Evolutionary conservation across 2,113 vertebrate species (phyloP).

Genomic region (Axis porcinus): DNA sequence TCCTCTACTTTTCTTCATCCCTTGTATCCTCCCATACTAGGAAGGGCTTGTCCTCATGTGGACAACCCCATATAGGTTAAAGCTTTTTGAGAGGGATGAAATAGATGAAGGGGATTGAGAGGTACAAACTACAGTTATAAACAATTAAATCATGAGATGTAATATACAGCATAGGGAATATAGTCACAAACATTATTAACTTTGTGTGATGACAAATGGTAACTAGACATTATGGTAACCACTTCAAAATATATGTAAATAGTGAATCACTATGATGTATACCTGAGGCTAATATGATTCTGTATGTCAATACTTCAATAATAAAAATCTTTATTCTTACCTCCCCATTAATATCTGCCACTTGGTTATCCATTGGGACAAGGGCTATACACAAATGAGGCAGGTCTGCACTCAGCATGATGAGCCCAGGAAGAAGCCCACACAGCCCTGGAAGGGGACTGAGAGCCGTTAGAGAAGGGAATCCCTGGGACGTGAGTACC

Average conservation of each 20-base stretch:
- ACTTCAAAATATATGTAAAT: background rate
- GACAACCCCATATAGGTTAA: background rate
- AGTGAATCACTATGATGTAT: background rate
- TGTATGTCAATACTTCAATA: background rate
- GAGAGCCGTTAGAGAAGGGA: background rate
- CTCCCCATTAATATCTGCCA: background rate
- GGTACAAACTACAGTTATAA: background rate
- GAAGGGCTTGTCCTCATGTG: background rate
- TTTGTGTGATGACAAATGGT: background rate
- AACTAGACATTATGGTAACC: background rate
- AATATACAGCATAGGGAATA: background rate
- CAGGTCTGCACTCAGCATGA: background rate
- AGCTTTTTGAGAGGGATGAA: background rate
- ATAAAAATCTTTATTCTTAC: background rate
- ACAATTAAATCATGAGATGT: background rate
- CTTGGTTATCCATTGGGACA: background rate
- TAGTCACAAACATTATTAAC: background rate
- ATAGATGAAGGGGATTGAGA: background rate
- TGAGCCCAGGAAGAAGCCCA: background rate
- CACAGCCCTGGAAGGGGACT: background rate
- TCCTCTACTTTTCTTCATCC: background rate
- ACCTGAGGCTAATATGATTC: background rate
- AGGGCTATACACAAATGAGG: background rate
- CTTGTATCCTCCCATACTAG: background rate
- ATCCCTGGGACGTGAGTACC: background rate